Conservation (phyloP, 2,888 invertebrate species). For the Troides helena region DNA sequence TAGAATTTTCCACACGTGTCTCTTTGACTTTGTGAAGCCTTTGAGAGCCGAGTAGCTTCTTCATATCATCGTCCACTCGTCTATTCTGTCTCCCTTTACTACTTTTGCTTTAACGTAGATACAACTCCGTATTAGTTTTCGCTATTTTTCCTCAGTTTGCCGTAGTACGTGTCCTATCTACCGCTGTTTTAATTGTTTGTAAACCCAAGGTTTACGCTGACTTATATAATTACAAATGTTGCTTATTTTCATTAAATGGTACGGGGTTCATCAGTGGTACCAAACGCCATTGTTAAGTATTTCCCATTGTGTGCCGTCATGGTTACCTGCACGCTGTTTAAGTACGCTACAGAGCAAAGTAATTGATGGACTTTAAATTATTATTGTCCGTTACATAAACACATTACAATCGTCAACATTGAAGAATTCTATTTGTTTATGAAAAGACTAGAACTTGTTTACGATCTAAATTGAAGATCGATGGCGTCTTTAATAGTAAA, state of each 20-base stretch:
- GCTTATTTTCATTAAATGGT: constrained; percentile 17
- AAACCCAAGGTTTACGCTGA: background rate
- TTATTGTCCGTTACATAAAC: constrained; percentile 1
- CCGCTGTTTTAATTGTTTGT: too few relatives aligned
- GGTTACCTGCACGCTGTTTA: constrained; percentile 9
- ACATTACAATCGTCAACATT: background rate
- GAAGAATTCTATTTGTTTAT: background rate
- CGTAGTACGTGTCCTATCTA: too few relatives aligned
- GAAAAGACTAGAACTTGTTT: background rate
- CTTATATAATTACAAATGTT: constrained; percentile 1
- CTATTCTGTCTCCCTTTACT: too few relatives aligned
- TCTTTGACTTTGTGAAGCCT: too few relatives aligned
- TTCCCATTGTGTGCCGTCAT: constrained; percentile 13
- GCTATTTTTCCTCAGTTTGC: too few relatives aligned
- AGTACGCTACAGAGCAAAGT: background rate
- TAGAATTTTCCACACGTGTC: too few relatives aligned
- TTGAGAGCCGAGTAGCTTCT: too few relatives aligned
- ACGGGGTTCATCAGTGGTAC: constrained; percentile 9
- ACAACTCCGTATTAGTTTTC: too few relatives aligned
- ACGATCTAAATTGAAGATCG: background rate
- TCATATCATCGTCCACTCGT: too few relatives aligned
- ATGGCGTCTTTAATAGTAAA: background rate
- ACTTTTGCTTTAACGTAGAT: too few relatives aligned
- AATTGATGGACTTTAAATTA: constrained; percentile 13
- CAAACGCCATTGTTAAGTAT: constrained; percentile 13